Conservation (phyloP, 2,888 invertebrate genomes). For the Epistrophe grossulariae region DNA sequence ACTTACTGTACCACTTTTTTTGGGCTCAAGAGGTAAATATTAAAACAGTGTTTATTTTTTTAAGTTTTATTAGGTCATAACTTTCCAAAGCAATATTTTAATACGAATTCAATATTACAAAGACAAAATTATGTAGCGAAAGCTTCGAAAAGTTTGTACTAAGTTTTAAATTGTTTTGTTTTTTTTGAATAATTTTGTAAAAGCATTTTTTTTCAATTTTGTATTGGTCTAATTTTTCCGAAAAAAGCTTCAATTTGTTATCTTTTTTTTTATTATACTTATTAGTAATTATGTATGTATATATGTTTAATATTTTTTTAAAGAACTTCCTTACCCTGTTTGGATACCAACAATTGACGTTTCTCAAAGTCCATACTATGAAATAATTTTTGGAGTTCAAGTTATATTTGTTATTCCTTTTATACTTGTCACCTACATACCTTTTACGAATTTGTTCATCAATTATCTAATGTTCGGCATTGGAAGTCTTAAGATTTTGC, state of each 20-base stretch:
- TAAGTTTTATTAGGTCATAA: too few relatives aligned
- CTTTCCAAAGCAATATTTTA: too few relatives aligned
- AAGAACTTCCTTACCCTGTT: constrained; percentile 71
- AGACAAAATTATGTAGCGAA: too few relatives aligned
- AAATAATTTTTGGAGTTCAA: constrained; percentile 74
- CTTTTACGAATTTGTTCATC: constrained; percentile 77
- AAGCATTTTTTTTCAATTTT: too few relatives aligned
- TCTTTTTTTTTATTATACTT: too few relatives aligned
- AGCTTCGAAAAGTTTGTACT: too few relatives aligned
- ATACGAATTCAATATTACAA: too few relatives aligned
- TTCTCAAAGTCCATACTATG: constrained; percentile 74
- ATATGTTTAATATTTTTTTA: not conserved
- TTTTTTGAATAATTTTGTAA: too few relatives aligned
- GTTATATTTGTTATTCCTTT: constrained; percentile 61
- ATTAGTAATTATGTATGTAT: too few relatives aligned
- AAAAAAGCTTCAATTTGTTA: too few relatives aligned
- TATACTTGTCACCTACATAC: constrained; percentile 71
- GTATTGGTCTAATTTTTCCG: too few relatives aligned
- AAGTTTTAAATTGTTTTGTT: too few relatives aligned
- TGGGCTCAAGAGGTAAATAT: constrained; percentile 54
- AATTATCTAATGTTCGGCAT: constrained; percentile 77
- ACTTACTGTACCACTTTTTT: constrained; percentile 51
- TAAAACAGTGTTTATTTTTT: not conserved
- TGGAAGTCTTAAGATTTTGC: constrained; percentile 72
- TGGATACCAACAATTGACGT: constrained; percentile 65